Evolutionary conservation across 1,140 invertebrate genomes (phyloP).

Genomic region (Neodiprion fabricii): DNA sequence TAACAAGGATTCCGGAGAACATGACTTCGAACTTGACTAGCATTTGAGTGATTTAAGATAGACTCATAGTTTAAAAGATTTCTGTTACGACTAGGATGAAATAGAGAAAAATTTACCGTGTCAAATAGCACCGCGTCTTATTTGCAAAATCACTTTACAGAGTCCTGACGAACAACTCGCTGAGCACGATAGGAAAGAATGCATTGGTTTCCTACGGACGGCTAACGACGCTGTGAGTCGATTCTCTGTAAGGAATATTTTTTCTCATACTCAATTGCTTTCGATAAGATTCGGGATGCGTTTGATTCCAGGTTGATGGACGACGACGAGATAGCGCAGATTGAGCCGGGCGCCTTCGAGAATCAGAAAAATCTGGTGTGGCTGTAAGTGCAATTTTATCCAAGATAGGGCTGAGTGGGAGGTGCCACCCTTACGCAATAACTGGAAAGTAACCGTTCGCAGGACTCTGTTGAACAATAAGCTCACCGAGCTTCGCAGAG

Average conservation of each 20-base stretch:
- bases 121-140: neutral
- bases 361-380: slow-evolving; percentile 40
- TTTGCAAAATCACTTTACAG: slow-evolving; percentile 33
- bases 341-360: slow-evolving; percentile 40
- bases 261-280: neutral
- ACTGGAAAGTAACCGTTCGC: slow-evolving; percentile 41
- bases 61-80: neutral
- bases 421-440: slow-evolving; percentile 38
- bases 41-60: slow-evolving; percentile 34
- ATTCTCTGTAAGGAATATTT: neutral
- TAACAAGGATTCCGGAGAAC: slow-evolving; percentile 38
- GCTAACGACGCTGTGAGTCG: slow-evolving; percentile 47
- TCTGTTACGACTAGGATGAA: neutral
- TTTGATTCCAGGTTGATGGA: slow-evolving; percentile 39
- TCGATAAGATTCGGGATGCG: neutral
- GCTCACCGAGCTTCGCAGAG: slow-evolving; percentile 49
- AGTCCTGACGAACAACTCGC: slow-evolving; percentile 37
- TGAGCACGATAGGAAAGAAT: slow-evolving; percentile 32
- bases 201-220: slow-evolving; percentile 36
- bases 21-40: slow-evolving; percentile 37
- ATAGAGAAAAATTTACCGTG: neutral
- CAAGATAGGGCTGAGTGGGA: slow-evolving; percentile 39
- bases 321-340: slow-evolving; percentile 36
- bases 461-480: slow-evolving; percentile 59
- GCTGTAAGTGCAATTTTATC: slow-evolving; percentile 45